Evolutionary conservation across 2,113 vertebrate genomes (phyloP), one percentile per base, ranked within the genome.

Genomic region (Heteronetta atricapilla): DNA sequence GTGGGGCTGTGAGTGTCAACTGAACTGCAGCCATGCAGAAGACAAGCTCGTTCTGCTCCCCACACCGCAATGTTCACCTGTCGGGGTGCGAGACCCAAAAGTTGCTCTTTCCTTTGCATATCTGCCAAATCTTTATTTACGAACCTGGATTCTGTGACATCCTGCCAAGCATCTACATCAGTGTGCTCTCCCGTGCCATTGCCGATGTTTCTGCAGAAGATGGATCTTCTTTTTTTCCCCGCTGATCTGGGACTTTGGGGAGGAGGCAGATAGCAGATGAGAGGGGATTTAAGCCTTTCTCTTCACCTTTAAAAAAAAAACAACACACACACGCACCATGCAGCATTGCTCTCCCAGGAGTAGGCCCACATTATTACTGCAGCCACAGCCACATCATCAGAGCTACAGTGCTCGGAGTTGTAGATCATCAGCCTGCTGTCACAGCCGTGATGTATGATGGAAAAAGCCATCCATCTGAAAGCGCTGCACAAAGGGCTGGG

Each of bases 381-480:
- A 78, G 79, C 91, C 95, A 83, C 93, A 97, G 95, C 96, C 96
- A 91, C 91, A 94, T 96, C 96, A 92, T 97, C 95, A 93, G 96
- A 93, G 89, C 69, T 96, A 48, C 70, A n/a, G 93, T 1, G 0
- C 90, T 86, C 17, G 1, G 70, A 77, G 94, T 80, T 94, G 94
- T 96, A 97, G 96, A 97, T 97, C 97, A 97, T 95, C 93, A 86
- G 92, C 79, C 83, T 56, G 96, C 97, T 97, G 97, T 97, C 97
- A 91, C 29, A 38, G 82, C 68, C 33, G 34, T 96, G 97, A 98
- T 96, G 86, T 58, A 96, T 81, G 97, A 96, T 86, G 82, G 94
- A 94, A 97, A 97, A 96, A 96, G 84, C 84, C 95, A 96, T 96
- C 95, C 90, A 79, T 97, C 96, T 95, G 96, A 86, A 89, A 86